A percentile compares a stretch with the other conserved stretches of the same genome.
Conservation (phyloP, 2,797 vertebrate genomes). For the Rhincodon typus region DNA sequence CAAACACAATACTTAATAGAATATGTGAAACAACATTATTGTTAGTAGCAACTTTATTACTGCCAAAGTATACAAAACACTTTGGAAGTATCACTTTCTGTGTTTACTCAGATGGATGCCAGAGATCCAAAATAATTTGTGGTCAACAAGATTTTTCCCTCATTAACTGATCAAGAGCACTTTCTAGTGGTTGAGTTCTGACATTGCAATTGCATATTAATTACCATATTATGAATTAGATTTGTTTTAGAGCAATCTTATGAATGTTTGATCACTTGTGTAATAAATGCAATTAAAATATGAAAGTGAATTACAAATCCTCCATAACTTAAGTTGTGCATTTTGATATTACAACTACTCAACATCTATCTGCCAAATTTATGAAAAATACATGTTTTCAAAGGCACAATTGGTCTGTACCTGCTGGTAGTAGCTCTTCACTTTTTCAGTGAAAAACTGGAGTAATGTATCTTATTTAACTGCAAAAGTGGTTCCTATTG, state of each 20-base stretch:
- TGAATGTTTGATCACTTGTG: neutral
- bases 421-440: neutral
- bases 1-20: too few species aligned
- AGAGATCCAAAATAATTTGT: neutral
- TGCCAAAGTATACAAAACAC: neutral
- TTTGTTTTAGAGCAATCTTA: neutral
- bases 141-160: neutral
- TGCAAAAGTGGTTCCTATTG: neutral
- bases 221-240: neutral
- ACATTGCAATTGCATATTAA: constrained; percentile 57
- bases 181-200: constrained; percentile 71
- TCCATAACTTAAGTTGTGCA: neutral
- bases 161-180: constrained; percentile 82
- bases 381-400: neutral
- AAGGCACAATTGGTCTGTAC: too few species aligned
- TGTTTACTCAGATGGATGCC: neutral
- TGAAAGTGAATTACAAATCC: neutral
- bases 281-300: neutral
- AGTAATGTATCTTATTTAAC: too few species aligned
- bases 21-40: neutral
- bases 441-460: neutral
- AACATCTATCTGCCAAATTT: neutral
- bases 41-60: neutral
- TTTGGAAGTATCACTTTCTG: neutral
- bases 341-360: neutral